A percentile compares a stretch with the other conserved stretches of the same genome.
Conservation (phyloP, 1,140 invertebrate species). For the Periplaneta americana region DNA sequence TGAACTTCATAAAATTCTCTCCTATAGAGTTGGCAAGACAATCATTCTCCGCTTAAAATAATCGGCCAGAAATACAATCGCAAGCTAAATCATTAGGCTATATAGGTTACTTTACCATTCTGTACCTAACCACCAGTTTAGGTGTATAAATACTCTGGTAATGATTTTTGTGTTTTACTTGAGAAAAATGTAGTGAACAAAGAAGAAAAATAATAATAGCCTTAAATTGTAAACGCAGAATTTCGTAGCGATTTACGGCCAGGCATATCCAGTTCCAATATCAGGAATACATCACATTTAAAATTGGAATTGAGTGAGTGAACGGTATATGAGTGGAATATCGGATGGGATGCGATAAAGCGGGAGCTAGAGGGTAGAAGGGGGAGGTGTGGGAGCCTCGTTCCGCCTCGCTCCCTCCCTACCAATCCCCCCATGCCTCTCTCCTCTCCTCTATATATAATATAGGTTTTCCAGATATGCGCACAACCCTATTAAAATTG, state of each 20-base stretch:
- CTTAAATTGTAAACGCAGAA: not conserved
- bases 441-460: too few species aligned
- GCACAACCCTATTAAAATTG: not conserved
- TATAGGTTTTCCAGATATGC: not conserved
- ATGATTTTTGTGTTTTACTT: too few species aligned
- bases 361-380: not conserved
- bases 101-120: too few species aligned
- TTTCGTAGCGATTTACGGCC: not conserved
- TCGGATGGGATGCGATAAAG: not conserved
- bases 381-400: not conserved
- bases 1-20: too few species aligned
- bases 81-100: too few species aligned
- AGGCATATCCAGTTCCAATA: not conserved
- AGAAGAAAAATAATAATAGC: not conserved
- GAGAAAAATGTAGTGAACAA: too few species aligned
- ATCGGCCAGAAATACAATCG: too few species aligned
- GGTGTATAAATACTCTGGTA: too few species aligned
- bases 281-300: not conserved
- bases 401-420: not conserved
- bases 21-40: too few species aligned
- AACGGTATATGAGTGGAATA: not conserved
- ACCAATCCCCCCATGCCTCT: too few species aligned
- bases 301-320: not conserved
- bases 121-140: too few species aligned
- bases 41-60: too few species aligned